Evolutionary conservation across 2,888 invertebrate species (phyloP).

Genomic region (Tribolium freemani): DNA sequence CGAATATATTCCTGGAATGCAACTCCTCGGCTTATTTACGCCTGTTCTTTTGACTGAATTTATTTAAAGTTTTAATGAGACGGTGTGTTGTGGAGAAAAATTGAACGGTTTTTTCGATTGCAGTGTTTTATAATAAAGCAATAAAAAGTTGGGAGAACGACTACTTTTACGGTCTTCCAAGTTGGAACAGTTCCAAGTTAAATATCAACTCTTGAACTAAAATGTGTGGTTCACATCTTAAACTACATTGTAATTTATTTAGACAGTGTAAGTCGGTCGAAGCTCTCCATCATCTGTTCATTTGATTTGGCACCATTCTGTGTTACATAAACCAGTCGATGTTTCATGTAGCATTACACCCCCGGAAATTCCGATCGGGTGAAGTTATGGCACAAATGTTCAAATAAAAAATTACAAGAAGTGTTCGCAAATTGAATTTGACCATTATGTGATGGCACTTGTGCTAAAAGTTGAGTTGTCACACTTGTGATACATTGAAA

Average conservation of each 20-base stretch:
- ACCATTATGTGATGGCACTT: too few species aligned
- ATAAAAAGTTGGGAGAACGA: not conserved
- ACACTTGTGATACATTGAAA: too few species aligned
- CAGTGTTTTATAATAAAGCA: constrained; percentile 3
- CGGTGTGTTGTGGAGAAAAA: not conserved
- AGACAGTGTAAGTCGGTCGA: constrained; percentile 8
- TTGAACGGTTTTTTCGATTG: not conserved
- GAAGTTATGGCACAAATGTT: too few species aligned
- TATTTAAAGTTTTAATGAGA: constrained; percentile 8
- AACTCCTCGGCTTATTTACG: not conserved
- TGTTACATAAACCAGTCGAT: constrained; percentile 9
- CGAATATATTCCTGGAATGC: constrained; percentile 4
- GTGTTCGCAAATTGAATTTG: too few species aligned
- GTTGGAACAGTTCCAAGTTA: constrained; percentile 3
- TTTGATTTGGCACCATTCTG: constrained; percentile 7
- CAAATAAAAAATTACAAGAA: too few species aligned
- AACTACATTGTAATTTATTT: constrained; percentile 25
- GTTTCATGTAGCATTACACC: not conserved
- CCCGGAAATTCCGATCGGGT: too few species aligned
- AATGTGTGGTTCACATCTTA: constrained; percentile 9
- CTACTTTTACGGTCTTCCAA: constrained; percentile 4
- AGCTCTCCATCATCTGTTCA: constrained; percentile 9
- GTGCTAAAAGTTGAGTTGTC: too few species aligned
- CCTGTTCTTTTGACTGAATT: not conserved
- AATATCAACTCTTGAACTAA: constrained; percentile 12